A percentile compares a stretch with the other conserved stretches of the same genome.
These are phyloP conservation scores for Oryzaephilus surinamensis DNA, from an alignment of 1,140 invertebrate genomes.

Conservation along the genomic window DNA sequence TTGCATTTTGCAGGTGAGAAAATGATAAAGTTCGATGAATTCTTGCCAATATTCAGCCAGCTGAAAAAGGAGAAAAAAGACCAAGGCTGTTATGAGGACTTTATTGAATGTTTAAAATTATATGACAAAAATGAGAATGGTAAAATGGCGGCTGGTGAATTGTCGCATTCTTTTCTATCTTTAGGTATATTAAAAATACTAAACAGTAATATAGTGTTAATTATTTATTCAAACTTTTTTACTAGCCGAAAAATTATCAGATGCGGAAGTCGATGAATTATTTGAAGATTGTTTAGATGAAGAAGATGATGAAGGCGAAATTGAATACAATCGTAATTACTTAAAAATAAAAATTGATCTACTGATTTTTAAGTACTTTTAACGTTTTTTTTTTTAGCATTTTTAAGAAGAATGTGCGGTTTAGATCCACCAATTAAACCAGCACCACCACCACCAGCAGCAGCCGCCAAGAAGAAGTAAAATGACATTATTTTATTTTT, in stretches of 20 bases:
- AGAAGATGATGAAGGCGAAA: slow-evolving; percentile 90
- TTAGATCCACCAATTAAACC: slow-evolving; percentile 22
- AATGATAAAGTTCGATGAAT: slow-evolving; percentile 59
- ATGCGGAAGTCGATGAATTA: slow-evolving; percentile 71
- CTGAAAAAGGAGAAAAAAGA: slow-evolving; percentile 56
- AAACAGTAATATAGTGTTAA: slow-evolving; percentile 2
- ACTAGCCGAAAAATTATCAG: slow-evolving; percentile 74
- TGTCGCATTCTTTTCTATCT: slow-evolving; percentile 57
- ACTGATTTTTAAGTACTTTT: background rate
- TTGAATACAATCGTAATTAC: slow-evolving; percentile 80
- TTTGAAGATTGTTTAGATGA: slow-evolving; percentile 79
- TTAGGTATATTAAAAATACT: slow-evolving; percentile 46
- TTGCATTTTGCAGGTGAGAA: slow-evolving; percentile 49
- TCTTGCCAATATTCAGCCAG: slow-evolving; percentile 57
- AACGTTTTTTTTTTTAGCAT: slow-evolving; percentile 14
- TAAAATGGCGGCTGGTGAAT: slow-evolving; percentile 59
- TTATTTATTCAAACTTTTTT: slow-evolving; percentile 1
- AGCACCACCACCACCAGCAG: no score
- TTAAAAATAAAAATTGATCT: background rate
- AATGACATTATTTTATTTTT: background rate
- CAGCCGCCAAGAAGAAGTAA: slow-evolving; percentile 21
- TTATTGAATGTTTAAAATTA: slow-evolving; percentile 66
- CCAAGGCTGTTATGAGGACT: slow-evolving; percentile 62
- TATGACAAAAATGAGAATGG: slow-evolving; percentile 69
- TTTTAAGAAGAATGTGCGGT: slow-evolving; percentile 25